Evolutionary conservation across 2,113 vertebrate species (phyloP).

Genomic region (Paracanthobrama guichenoti): DNA sequence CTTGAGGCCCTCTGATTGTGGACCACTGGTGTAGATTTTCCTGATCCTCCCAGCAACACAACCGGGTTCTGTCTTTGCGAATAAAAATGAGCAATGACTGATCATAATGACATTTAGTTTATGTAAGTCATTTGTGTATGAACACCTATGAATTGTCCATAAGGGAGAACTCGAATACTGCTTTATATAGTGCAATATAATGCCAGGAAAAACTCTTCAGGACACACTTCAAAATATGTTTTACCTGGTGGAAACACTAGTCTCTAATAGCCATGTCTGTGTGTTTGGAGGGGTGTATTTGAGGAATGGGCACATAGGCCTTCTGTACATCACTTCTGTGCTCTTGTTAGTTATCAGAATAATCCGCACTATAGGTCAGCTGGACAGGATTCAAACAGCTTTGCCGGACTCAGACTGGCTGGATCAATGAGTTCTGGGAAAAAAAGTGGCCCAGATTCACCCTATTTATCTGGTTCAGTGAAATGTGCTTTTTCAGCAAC

Average conservation of each 20-base stretch:
- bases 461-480: not conserved
- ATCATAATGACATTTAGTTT: not conserved
- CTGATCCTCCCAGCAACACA: not conserved
- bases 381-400: not conserved
- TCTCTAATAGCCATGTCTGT: not conserved
- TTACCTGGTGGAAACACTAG: not conserved
- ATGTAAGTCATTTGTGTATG: not conserved
- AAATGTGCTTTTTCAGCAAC: not conserved
- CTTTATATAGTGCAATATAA: not conserved
- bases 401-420: not conserved
- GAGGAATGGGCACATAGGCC: no score
- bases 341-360: not conserved
- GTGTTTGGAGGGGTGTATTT: not conserved
- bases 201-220: not conserved
- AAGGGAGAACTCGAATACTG: not conserved
- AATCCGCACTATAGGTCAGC: not conserved
- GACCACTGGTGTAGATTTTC: not conserved
- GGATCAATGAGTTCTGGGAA: not conserved
- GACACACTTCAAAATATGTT: not conserved
- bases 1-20: not conserved
- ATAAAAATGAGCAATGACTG: not conserved
- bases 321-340: not conserved
- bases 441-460: not conserved
- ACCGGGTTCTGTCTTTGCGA: not conserved
- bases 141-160: not conserved